phyloP scores from a whole-genome alignment of 1,140 invertebrate species.

The Phenacoccus solenopsis region DNA sequence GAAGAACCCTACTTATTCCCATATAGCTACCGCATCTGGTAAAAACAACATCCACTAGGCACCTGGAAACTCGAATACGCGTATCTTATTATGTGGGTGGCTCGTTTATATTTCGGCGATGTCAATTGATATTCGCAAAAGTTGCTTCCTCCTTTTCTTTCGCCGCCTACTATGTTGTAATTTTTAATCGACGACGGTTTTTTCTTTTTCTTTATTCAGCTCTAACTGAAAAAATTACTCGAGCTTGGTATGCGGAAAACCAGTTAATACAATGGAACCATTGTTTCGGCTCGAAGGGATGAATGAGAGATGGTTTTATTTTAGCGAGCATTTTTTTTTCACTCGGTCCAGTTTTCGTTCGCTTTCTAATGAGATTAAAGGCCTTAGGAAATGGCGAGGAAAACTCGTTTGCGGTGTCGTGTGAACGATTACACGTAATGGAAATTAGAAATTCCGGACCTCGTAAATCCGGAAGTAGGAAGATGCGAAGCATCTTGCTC shows the following conservation, averaged over 20 bases:
- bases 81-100: neutral
- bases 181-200: neutral
- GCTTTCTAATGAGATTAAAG: neutral
- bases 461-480: no score
- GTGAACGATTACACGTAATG: no score
- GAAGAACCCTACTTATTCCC: neutral
- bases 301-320: neutral
- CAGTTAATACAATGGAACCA: neutral
- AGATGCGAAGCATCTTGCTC: no score
- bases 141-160: neutral
- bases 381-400: neutral
- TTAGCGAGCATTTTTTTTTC: neutral
- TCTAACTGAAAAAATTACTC: neutral
- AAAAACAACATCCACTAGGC: neutral
- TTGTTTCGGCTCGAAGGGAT: neutral
- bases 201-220: neutral
- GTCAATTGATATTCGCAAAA: slow-evolving; percentile 2
- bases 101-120: neutral
- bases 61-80: neutral
- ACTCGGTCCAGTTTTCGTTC: neutral
- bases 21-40: neutral
- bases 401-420: neutral
- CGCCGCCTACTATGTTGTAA: neutral
- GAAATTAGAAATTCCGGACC: no score
- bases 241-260: neutral